Evolutionary conservation across 1,140 invertebrate genomes (phyloP).

Genomic region (Diuraphis noxia): DNA sequence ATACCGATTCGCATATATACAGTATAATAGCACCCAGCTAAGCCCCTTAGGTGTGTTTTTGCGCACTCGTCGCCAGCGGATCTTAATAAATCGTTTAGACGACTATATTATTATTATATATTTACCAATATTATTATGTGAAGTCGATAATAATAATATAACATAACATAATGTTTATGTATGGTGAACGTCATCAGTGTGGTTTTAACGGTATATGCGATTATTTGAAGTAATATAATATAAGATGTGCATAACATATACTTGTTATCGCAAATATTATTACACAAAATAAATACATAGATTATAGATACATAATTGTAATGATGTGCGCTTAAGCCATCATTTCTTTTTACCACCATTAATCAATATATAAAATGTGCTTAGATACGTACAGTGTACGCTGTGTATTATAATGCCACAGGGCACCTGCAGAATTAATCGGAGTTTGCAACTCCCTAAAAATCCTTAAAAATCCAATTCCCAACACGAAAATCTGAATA

Average conservation of each 20-base stretch:
- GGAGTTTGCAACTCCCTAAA: too few relatives aligned
- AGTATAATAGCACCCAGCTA: slow-evolving; percentile 4
- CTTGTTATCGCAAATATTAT: not conserved
- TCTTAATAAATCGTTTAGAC: not conserved
- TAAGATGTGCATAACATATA: not conserved
- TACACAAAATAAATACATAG: not conserved
- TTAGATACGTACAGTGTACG: too few relatives aligned
- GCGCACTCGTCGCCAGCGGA: not conserved
- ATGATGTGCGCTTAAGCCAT: too few relatives aligned
- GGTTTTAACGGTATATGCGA: not conserved
- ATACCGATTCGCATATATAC: not conserved
- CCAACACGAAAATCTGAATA: too few relatives aligned
- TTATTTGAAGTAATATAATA: not conserved
- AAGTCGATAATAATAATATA: not conserved
- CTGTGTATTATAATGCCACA: too few relatives aligned
- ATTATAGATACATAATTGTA: not conserved
- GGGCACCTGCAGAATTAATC: too few relatives aligned
- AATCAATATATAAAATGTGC: not conserved
- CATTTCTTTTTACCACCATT: too few relatives aligned
- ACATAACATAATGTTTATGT: not conserved
- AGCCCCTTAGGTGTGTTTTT: not conserved
- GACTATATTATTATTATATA: not conserved
- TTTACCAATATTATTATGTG: not conserved
- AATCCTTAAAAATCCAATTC: too few relatives aligned
- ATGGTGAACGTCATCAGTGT: not conserved